These are phyloP conservation scores for Lamellibrachia columna DNA, from an alignment of 2,888 invertebrate species.

Conservation along the genomic window DNA sequence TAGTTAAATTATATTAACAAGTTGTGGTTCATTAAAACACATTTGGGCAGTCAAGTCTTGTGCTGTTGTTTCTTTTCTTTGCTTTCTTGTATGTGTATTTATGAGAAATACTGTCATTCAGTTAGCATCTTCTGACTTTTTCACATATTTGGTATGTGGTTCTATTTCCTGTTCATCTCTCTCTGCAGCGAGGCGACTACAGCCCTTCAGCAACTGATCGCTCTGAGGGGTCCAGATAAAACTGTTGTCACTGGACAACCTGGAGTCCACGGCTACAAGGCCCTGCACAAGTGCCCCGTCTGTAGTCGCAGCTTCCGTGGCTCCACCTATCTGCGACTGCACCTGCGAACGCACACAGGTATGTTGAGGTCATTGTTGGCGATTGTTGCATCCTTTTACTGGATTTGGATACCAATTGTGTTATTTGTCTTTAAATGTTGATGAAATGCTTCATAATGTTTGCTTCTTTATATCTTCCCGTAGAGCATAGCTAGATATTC, in stretches of 20 bases:
- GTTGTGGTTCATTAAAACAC: too few species aligned
- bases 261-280: conserved; percentile 36
- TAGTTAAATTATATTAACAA: too few species aligned
- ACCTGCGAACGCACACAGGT: conserved; percentile 61
- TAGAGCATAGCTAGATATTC: too few species aligned
- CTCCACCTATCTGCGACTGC: conserved; percentile 56
- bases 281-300: conserved; percentile 52
- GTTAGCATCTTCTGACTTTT: not conserved
- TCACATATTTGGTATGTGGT: not conserved
- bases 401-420: not conserved
- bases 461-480: not conserved
- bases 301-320: conserved; percentile 54
- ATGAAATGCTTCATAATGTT: not conserved
- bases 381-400: not conserved
- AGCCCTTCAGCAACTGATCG: conserved; percentile 55
- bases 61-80: too few species aligned
- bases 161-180: not conserved
- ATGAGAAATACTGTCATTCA: not conserved
- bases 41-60: too few species aligned
- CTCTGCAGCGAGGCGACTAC: conserved; percentile 50
- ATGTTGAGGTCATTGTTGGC: not conserved
- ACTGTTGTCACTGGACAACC: conserved; percentile 29
- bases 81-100: not conserved
- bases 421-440: not conserved
- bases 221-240: conserved; percentile 39